Base-by-base conservation (phyloP, 2,888 invertebrate species). In the Rhamnusium bicolor region DNA sequence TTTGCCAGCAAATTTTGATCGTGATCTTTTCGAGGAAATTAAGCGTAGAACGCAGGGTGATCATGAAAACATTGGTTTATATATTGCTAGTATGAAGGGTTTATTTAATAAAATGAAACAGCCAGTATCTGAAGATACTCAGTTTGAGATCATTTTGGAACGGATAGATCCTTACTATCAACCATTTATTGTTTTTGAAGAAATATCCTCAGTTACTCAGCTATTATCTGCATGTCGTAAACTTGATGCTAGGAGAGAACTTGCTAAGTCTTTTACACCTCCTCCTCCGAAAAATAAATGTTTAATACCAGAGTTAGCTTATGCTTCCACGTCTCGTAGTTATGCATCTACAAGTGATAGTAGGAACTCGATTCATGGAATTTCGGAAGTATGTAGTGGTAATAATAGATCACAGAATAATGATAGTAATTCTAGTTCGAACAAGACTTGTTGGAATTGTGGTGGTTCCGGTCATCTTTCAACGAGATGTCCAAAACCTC, bases 231-330 rank as follows among this genome's bases (percentile, higher is more conserved):
- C 18, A 3, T 51, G 76, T 51, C n/a, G 67, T n/a, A 40, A 66
- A 56, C 69, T 77, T 54, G 77, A 79, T 29, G 27, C n/a, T 27
- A 60, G 29, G 19, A 10, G 71, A 8, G 24, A 29, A 8, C n/a
- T 21, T 8, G 67, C 54, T 60, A 63, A 77, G 12, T n/a, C 27
- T 1, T 73, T 40, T 56, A 29, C 14, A 2, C 73, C 29, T 4
- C 66, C 29, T 27, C 47, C 49, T 18, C 10, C 29, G 5, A 51
- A 54, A n/a, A 32, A 56, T 49, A 10, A 21, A 12, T 10, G 68
- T 18, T 8, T 51, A 2, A 71, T 72, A 18, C 74, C 74, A 0
- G 74, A 74, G 3, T 61, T 74, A 16, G 62, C 71, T 1, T 71
- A 54, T 58, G 51, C 51, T 3, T 8, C 16, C 18, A 18, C 51